Conservation (phyloP, 1,140 invertebrate genomes). For the Orius insidiosus region DNA sequence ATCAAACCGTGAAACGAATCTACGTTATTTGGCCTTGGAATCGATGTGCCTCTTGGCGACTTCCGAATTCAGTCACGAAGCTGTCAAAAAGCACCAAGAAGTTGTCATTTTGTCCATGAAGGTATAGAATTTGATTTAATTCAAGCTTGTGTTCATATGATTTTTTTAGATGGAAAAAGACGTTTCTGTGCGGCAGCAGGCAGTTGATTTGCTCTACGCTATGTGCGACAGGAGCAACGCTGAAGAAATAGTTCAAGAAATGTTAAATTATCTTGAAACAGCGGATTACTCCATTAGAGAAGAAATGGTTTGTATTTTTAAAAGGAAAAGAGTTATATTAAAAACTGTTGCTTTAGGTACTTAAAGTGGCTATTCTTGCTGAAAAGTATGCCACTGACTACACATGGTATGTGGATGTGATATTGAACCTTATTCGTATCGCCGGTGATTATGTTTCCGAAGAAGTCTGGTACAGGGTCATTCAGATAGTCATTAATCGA, state of each 20-base stretch:
- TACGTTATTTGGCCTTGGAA: constrained; percentile 93
- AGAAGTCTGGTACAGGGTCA: constrained; percentile 98
- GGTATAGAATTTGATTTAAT: constrained; percentile 25
- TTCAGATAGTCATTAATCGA: constrained; percentile 98
- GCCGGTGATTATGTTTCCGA: constrained; percentile 97
- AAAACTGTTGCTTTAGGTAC: constrained; percentile 37
- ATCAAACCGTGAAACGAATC: constrained; percentile 95
- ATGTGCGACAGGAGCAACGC: constrained; percentile 99
- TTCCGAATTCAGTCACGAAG: constrained; percentile 98
- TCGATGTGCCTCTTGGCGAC: constrained; percentile 99
- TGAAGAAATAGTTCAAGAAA: constrained; percentile 98
- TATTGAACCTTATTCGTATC: constrained; percentile 96
- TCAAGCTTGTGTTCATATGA: constrained; percentile 8
- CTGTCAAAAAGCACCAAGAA: constrained; percentile 99
- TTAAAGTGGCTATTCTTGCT: constrained; percentile 98
- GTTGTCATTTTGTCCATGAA: constrained; percentile 98
- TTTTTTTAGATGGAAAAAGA: constrained; percentile 80
- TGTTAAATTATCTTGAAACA: constrained; percentile 97
- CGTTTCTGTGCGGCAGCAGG: constrained; percentile 94
- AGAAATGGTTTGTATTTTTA: constrained; percentile 67
- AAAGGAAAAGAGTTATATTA: too few relatives aligned
- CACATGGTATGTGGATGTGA: constrained; percentile 98
- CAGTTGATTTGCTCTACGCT: constrained; percentile 97
- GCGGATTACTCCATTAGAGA: constrained; percentile 99
- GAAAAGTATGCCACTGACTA: constrained; percentile 99